A percentile compares a stretch with the other conserved stretches of the same genome.
Conservation (phyloP, 2,888 invertebrate species). For the Hirtodrosophila trivittata region DNA sequence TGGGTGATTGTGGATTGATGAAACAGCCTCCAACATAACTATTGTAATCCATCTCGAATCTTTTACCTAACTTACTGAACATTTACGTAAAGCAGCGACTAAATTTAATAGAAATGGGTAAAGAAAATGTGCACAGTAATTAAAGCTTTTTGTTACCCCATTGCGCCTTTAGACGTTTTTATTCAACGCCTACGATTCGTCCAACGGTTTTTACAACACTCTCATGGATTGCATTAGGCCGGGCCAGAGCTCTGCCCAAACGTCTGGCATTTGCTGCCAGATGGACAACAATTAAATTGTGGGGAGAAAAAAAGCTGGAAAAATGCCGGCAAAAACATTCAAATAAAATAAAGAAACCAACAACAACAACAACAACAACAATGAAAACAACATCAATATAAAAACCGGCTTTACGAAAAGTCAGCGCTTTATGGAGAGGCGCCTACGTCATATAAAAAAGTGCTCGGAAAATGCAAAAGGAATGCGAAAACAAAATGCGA, state of each 20-base stretch:
- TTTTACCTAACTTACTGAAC: too few species aligned
- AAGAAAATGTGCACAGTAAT: too few species aligned
- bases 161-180: too few species aligned
- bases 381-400: conserved; percentile 13
- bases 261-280: conserved; percentile 10
- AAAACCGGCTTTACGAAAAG: conserved; percentile 60
- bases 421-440: conserved; percentile 36
- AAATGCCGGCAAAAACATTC: conserved; percentile 67
- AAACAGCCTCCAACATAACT: too few species aligned
- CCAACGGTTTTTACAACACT: too few species aligned
- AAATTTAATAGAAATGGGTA: too few species aligned
- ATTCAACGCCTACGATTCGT: too few species aligned
- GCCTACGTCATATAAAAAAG: conserved; percentile 43
- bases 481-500: conserved; percentile 54
- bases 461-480: conserved; percentile 55
- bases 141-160: too few species aligned
- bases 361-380: conserved; percentile 2
- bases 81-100: too few species aligned
- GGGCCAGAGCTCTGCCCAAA: background rate
- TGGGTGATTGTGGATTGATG: too few species aligned
- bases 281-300: conserved; percentile 47
- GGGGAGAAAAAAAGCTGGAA: conserved; percentile 56
- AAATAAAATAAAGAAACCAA: conserved; percentile 5
- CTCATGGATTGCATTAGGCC: too few species aligned
- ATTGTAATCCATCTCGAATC: too few species aligned